Evolutionary conservation across 2,888 invertebrate species (phyloP), one percentile per base, ranked within the genome.

Genomic region (Lasioglossum villosulum): DNA sequence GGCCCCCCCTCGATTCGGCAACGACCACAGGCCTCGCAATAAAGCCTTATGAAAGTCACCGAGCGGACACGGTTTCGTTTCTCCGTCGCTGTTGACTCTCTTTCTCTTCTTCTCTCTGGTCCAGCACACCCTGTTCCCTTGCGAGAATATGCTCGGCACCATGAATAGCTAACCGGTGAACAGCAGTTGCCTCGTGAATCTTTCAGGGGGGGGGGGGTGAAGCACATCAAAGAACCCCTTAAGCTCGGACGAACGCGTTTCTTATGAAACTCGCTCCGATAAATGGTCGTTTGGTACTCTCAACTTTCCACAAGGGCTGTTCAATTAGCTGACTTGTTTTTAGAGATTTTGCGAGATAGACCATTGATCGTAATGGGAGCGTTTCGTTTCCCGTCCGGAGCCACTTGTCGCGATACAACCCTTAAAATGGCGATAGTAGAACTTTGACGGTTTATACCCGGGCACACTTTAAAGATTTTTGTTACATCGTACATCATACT

Each of bases 21-120:
- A 84, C 82, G 72, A 73, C 39, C 30, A 78, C 78, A 76, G 66
- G 52, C 52, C 27, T 39, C 48, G 84, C 83, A 78, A 84, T 82
- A 83, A 84, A 74, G 75, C 59, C 74, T 78, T 84, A 84, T 78
- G 83, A 84, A 84, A 84, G 77, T 83, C 83, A 30, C 30, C 23
- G 39, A 23, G 75, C 42, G 23, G 12, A 45, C 66, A 56, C 56
- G 39, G 48, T 45, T 72, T 63, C 59, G 23, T 52, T 52, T n/a
- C 52, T 52, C 52, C 3, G 3, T 52, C 52, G 10, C 23, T 3
- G 23, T 52, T n/a, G 48, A 10, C 10, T n/a, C 52, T n/a, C 23
- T n/a, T 8, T n/a, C 52, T 52, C 23, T 52, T 3, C 52, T 23
- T 59, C 59, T 30, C 2, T 30, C 14, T 63, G 59, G 27, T 63